Evolutionary conservation across 2,113 vertebrate species (phyloP), one percentile per base, ranked within the genome.

Genomic region (Prionailurus bengalensis): DNA sequence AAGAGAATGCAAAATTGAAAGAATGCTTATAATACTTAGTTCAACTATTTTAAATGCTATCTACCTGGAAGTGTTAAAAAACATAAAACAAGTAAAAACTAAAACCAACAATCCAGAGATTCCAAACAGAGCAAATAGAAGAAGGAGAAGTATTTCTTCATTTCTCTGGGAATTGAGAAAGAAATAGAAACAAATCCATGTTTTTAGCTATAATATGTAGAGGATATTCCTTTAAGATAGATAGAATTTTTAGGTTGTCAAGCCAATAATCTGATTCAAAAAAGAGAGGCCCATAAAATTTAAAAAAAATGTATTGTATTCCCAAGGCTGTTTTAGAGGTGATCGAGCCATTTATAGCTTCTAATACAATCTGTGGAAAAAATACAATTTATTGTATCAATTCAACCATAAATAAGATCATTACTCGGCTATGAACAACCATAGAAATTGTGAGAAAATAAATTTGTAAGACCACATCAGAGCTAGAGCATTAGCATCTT

Each of bases 341-440:
- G 61, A 53, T 65, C 87, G 89, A 89, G 16, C 92, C 96, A 81
- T 92, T 98, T 97, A 68, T 76, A 95, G 71, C 53, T 94, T 92
- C 42, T 93, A 93, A 82, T 97, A 95, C 48, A 97, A 78, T 92
- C 39, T 96, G 51, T 25, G 29, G 53, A 17, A 73, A 87, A 95
- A 91, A 11, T 16, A 3, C 7, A 96, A 39, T 91, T 11, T 73
- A 95, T 78, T 97, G 70, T 68, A 97, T 91, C 97, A 97, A 63
- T 58, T 92, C 81, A 97, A 85, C 74, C 80, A 70, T 97, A 92
- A 85, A 80, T 94, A 91, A 58, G 74, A 88, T 94, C 68, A 45
- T 96, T 73, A 90, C 15, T 53, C 8, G 88, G 16, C 48, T 88
- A 5, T 88, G 58, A 97, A 14, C 33, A 93, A 65, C 58, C 78